Percentiles rank a stretch among this genome's conserved stretches.
phyloP scores from a whole-genome alignment of 2,888 invertebrate species.

The Lepidochrysops patricia region DNA sequence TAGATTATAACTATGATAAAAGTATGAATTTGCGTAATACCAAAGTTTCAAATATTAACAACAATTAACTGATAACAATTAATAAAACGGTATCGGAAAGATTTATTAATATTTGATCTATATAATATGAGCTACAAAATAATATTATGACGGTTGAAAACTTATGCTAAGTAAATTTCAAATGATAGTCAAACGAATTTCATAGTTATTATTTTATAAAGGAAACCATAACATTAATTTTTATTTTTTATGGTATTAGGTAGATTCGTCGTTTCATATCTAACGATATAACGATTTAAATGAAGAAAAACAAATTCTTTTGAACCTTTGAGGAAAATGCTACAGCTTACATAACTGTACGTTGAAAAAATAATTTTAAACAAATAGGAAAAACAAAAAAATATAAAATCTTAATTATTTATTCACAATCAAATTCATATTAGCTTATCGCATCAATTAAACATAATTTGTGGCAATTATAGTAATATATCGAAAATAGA shows the following conservation, averaged over 20 bases:
- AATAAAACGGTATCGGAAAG: background rate
- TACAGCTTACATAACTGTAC: background rate
- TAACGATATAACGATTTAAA: too few relatives aligned
- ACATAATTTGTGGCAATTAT: background rate
- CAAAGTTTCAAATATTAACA: background rate
- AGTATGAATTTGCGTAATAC: background rate
- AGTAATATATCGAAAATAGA: background rate
- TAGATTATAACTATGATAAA: background rate
- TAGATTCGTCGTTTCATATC: too few relatives aligned
- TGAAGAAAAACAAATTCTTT: too few relatives aligned
- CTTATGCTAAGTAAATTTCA: background rate
- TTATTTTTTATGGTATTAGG: too few relatives aligned
- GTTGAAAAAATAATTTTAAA: background rate
- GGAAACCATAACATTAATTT: too few relatives aligned
- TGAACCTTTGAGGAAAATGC: background rate
- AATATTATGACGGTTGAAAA: background rate
- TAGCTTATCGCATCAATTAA: conserved; percentile 1
- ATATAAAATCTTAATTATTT: background rate
- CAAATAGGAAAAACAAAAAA: background rate
- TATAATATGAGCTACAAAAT: background rate
- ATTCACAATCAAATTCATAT: background rate
- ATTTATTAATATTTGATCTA: background rate
- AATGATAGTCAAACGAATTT: background rate
- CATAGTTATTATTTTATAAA: background rate
- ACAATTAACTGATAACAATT: background rate